Evolutionary conservation across 2,113 vertebrate genomes (phyloP), one percentile per base, ranked within the genome.

Genomic region (Leuciscus idus): DNA sequence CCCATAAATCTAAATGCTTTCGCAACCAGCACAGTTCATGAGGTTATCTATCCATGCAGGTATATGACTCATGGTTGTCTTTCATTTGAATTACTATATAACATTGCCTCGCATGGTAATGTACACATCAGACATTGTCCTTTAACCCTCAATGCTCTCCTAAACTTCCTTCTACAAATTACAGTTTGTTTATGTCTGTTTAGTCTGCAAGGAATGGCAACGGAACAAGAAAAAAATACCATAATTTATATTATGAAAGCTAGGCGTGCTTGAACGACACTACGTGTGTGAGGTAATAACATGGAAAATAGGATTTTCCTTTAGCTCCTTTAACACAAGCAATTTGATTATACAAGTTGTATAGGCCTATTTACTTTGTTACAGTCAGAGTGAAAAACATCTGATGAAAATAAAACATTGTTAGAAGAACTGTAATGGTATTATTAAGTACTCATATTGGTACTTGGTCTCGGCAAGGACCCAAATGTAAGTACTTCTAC

Each of bases 201-300:
- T 26, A 26, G 26, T 26, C 26, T 50, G 2, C 43, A 50, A 13
- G 55, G n/a, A 26, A 19, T n/a, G 5, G 57, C 59, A 57, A 46
- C 39, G n/a, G 79, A 48, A 19, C 72, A 48, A 23, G 39, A 21
- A 12, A 48, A 26, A 57, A n/a, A 52, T 43, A 64, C 8, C 3
- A 26, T 6, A 57, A 59, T 50, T 43, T 23, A 79, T 2, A 36
- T 84, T 79, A 61, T 26, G 57, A 28, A 87, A 72, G 43, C 11
- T 15, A 55, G 46, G 23, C 48, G 8, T 87, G 66, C 76, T 46
- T 43, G 28, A 68, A 82, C 11, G 11, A 7, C 36, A 61, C 30
- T 59, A 80, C 70, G 43, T 48, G 43, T 84, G 61, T 78, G 33
- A 85, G 52, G 57, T 43, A 84, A 82, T 48, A 23, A 21, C 64